Evolutionary conservation across 35 echinoderm and acorn worm species (phyloP), one percentile per base, ranked within the genome.

Genomic region (Heliocidaris tuberculata): DNA sequence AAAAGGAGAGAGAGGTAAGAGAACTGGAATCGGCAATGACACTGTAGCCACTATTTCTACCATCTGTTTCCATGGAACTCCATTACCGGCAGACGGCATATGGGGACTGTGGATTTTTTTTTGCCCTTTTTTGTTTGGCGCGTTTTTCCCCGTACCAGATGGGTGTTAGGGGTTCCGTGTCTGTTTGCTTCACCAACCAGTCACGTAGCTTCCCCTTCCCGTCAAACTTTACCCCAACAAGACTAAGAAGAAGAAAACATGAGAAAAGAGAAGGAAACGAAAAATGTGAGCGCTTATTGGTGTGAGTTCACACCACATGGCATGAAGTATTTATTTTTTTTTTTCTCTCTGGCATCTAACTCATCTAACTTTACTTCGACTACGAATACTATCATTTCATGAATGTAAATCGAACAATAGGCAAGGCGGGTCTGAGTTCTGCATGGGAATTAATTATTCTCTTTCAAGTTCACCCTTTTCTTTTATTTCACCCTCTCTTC

Each of bases 51-150:
- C 91, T 93, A 48, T 48, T 93, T 49, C 91, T 48, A 93, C 91
- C 91, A 93, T 93, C 91, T 93, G 91, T 93, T 93, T 93, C 48
- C 27, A 31, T 13, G 50, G 50, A 93, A 49, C 91, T 52, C 50
- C 48, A 30, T 49, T 31, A 59, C 91, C 50, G 29, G 91, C 91
- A 93, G 91, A 93, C 91, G 91, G 50, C 91, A 93, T 93, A 93
- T 93, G 91, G 91, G 48, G 91, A 93, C 91, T 93, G 91, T 49
- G 91, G 50, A 93, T 93, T 93, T 93, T 89, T 93, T 93, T 93
- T 16, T 16, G 9, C n/a, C 29, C 6, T 48, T 92, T 92, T 93
- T 93, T 93, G 91, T 93, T 93, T 93, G 91, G 48, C 91, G 47
- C 91, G 47, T 48, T 93, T 93, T 93, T 15, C 9, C n/a, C 91